Conservation (phyloP, 2,888 invertebrate genomes). For the Athalia circularis region DNA sequence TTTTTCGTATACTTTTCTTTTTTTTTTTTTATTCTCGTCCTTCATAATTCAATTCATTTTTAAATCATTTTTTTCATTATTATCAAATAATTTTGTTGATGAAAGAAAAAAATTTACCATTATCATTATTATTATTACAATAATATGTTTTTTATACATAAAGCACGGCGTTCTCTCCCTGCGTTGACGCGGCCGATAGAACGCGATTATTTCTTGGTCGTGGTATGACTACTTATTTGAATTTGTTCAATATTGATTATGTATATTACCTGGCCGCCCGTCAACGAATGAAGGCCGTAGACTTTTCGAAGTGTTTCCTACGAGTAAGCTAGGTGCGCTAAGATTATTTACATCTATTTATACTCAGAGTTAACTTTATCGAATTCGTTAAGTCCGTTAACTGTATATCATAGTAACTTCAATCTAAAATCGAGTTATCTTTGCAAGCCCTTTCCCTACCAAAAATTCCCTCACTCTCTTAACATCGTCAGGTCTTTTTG, state of each 20-base stretch:
- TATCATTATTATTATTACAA: conserved; percentile 51
- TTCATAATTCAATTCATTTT: conserved; percentile 39
- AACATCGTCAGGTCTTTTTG: no score
- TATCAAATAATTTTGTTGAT: conserved; percentile 62
- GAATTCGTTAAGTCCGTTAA: conserved; percentile 58
- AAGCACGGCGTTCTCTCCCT: background rate
- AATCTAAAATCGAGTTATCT: conserved; percentile 49
- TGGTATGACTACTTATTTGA: background rate
- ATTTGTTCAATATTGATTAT: background rate
- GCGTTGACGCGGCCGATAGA: no score
- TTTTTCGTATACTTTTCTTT: conserved; percentile 32
- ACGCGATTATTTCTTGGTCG: background rate
- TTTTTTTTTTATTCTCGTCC: background rate
- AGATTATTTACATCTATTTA: conserved; percentile 70
- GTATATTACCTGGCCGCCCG: background rate
- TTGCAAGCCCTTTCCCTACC: no score
- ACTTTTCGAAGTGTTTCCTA: conserved; percentile 12
- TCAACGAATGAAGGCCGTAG: conserved; percentile 10
- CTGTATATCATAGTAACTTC: conserved; percentile 64
- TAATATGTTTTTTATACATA: conserved; percentile 47
- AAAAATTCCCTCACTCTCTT: background rate
- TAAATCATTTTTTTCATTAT: conserved; percentile 57
- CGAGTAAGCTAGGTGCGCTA: conserved; percentile 63
- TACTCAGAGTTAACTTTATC: conserved; percentile 52
- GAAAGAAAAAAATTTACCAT: conserved; percentile 58